Percentiles rank a stretch among this genome's conserved stretches.
phyloP scores from a whole-genome alignment of 2,113 vertebrate species.

The Pseudorhombus dupliciocellatus region DNA sequence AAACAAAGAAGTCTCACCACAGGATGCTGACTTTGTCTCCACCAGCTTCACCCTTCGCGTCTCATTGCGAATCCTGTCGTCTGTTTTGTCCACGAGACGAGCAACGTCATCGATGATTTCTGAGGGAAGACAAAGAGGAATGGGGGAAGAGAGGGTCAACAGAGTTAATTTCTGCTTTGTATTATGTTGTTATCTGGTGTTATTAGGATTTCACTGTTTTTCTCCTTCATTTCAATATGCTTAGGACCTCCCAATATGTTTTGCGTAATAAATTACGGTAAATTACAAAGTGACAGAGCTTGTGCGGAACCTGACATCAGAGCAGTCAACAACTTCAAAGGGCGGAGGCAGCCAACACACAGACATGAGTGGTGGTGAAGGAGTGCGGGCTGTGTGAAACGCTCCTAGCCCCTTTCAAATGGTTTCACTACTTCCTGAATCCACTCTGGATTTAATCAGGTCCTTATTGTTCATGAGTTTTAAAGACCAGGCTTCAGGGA shows the following conservation, averaged over 20 bases:
- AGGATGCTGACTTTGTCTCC: conserved; percentile 91
- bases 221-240: conserved; percentile 4
- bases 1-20: conserved; percentile 82
- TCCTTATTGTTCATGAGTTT: conserved; percentile 44
- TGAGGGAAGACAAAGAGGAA: conserved; percentile 55
- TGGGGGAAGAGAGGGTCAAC: not conserved
- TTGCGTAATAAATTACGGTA: conserved; percentile 25
- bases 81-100: conserved; percentile 94
- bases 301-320: conserved; percentile 43
- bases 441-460: conserved; percentile 45
- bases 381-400: conserved; percentile 45
- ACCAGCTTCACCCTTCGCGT: conserved; percentile 88
- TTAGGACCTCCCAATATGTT: conserved; percentile 35
- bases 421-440: conserved; percentile 47
- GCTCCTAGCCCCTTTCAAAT: conserved; percentile 39
- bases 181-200: not conserved
- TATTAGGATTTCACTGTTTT: conserved; percentile 8
- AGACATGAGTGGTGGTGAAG: conserved; percentile 34
- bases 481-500: conserved; percentile 43
- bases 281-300: conserved; percentile 41
- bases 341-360: conserved; percentile 27
- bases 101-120: conserved; percentile 96
- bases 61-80: conserved; percentile 86
- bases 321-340: conserved; percentile 48
- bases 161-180: not conserved